These are phyloP conservation scores for Tetrapedia diversipes DNA, from an alignment of 2,888 invertebrate genomes.

Conservation along the genomic window DNA sequence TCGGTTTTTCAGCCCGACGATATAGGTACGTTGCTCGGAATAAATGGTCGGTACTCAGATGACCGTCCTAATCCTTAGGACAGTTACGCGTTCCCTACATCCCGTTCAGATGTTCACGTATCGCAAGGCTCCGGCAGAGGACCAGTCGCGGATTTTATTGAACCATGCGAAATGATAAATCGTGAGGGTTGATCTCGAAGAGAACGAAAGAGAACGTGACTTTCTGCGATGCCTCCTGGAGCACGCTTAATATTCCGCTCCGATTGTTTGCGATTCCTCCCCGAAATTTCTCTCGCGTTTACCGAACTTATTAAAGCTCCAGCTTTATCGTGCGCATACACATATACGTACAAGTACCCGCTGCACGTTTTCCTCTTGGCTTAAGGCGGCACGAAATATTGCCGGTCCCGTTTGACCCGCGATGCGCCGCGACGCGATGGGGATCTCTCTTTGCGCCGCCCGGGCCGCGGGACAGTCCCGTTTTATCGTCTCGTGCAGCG, in stretches of 20 bases:
- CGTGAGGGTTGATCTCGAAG: not conserved
- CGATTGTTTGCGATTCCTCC: constrained; percentile 8
- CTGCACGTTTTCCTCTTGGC: constrained; percentile 6
- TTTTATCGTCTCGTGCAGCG: constrained; percentile 55
- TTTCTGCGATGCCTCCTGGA: not conserved
- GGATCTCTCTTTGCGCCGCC: not conserved
- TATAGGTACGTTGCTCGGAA: too few relatives aligned
- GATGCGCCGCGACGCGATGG: not conserved
- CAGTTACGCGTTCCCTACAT: too few relatives aligned
- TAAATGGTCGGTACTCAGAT: too few relatives aligned
- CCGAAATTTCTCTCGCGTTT: constrained; percentile 14
- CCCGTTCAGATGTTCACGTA: not conserved
- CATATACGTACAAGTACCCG: constrained; percentile 8
- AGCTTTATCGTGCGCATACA: not conserved
- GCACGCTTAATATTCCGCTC: not conserved
- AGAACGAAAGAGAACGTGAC: not conserved
- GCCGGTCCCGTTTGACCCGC: not conserved
- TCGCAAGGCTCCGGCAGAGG: not conserved
- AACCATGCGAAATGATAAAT: not conserved
- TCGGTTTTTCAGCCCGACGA: too few relatives aligned
- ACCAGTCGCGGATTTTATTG: not conserved
- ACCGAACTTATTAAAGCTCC: constrained; percentile 27
- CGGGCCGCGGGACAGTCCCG: not conserved
- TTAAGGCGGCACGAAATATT: constrained; percentile 18
- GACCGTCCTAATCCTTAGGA: too few relatives aligned